Conservation (phyloP, 2,888 invertebrate genomes). For the Bruchidius siliquastri region DNA sequence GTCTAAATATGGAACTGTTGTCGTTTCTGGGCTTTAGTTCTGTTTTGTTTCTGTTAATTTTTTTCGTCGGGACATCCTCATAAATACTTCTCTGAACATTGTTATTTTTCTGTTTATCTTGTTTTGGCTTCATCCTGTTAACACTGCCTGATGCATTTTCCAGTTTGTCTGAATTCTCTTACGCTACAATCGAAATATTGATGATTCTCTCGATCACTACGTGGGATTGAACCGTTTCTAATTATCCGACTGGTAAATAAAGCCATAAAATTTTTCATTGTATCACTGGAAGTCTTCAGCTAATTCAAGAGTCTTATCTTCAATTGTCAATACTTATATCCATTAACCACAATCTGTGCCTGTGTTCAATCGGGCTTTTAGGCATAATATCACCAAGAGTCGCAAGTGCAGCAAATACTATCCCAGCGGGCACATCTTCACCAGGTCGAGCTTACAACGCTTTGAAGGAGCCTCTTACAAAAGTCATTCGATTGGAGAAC, state of each 20-base stretch:
- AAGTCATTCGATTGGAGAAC: too few species aligned
- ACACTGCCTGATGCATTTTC: background rate
- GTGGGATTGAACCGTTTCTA: background rate
- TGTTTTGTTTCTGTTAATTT: background rate
- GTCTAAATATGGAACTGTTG: constrained; percentile 9
- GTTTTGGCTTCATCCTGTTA: background rate
- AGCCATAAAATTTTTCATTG: too few species aligned
- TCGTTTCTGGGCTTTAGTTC: constrained; percentile 24
- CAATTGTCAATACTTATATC: too few species aligned
- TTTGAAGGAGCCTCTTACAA: too few species aligned
- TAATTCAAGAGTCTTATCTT: too few species aligned
- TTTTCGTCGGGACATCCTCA: background rate
- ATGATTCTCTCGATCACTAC: constrained; percentile 12
- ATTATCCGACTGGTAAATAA: background rate
- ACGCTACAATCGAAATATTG: constrained; percentile 8
- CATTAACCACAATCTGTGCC: too few species aligned
- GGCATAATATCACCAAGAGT: too few species aligned
- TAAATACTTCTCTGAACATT: background rate
- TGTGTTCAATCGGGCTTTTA: too few species aligned
- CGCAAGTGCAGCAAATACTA: too few species aligned
- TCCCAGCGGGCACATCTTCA: too few species aligned
- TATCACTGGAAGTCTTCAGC: too few species aligned
- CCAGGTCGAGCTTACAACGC: too few species aligned
- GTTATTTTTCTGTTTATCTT: background rate
- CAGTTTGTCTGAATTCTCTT: background rate